A percentile compares a stretch with the other conserved stretches of the same genome.
phyloP scores from a whole-genome alignment of 2,797 vertebrate genomes.

The Melanotaenia maccullochi region DNA sequence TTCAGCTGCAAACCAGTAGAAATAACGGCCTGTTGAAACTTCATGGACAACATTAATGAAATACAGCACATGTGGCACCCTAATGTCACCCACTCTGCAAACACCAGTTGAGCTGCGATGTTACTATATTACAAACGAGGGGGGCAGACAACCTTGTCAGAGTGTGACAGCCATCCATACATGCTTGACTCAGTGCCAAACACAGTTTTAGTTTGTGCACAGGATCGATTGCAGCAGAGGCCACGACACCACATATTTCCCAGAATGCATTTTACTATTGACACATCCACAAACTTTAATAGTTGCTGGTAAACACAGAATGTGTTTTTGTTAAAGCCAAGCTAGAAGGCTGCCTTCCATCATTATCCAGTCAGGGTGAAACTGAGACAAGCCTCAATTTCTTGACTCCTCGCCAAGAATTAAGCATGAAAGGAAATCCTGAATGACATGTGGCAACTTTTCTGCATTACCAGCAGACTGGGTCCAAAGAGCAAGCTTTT shows the following conservation, averaged over 20 bases:
- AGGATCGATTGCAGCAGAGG: conserved; percentile 17
- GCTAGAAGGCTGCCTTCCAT: neutral
- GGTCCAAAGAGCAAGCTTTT: neutral
- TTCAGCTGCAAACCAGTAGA: conserved; percentile 32
- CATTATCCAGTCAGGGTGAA: neutral
- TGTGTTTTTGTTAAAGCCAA: no score
- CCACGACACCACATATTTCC: neutral
- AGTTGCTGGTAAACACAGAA: neutral
- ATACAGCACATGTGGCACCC: conserved; percentile 43
- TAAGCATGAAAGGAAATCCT: neutral
- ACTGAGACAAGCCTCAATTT: neutral
- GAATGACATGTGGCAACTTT: neutral
- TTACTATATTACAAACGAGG: conserved; percentile 55
- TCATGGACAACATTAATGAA: conserved; percentile 40
- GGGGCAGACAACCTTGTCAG: conserved; percentile 44
- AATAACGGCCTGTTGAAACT: conserved; percentile 46
- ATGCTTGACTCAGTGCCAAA: conserved; percentile 44
- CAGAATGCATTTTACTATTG: neutral
- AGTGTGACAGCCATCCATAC: conserved; percentile 43
- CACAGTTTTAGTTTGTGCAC: conserved; percentile 16
- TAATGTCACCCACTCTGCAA: conserved; percentile 48
- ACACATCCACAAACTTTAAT: neutral
- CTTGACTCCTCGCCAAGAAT: neutral
- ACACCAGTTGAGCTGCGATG: conserved; percentile 37
- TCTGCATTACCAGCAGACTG: neutral